Base-by-base conservation (phyloP, 2,113 vertebrate species). In the Tupaia chinensis region DNA sequence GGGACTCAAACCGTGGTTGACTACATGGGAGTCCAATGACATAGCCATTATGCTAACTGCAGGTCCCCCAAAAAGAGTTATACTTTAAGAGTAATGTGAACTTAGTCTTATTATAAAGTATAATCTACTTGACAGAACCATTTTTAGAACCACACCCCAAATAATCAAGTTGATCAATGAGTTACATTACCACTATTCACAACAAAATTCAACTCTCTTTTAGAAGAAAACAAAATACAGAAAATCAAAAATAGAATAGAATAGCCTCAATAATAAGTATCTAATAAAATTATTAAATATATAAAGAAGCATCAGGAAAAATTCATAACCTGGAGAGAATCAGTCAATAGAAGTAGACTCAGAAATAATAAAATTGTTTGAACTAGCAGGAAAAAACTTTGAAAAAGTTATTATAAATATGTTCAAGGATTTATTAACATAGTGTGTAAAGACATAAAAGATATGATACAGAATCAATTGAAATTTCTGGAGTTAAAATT, bases 361-460 rank as follows among this genome's bases (percentile, higher is more conserved):
- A 91, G 78, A 78, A 29, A 68, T 94, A 29, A 79, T 60, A 89
- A 27, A 69, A 73, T 85, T 27, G 78, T 60, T 78, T n/a, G 58
- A 69, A 61, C 76, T 86, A 70, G 16, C 44, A n/a, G 19, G 58
- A 7, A 79, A 86, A 22, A 74, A 44, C 7, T 86, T 92, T 69
- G 65, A 85, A 81, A 82, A 79, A 44, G 16, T 96, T 87, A 54
- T 34, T 90, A 72, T 34, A 94, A 78, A 61, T 54, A 73, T 54
- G 17, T 79, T 92, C 25, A 78, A 53, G 34, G 61, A 96, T 70
- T 56, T 92, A 34, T 72, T 53, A 83, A 15, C 11, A 32, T 53
- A 92, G 68, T 68, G 27, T 79, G 13, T 22, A 65, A 83, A 88
- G 53, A 56, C 65, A 65, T 58, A 69, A 89, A 80, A 80, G 2